Evolutionary conservation across 2,888 invertebrate species (phyloP), one percentile per base, ranked within the genome.

Genomic region (Blomia tropicalis): DNA sequence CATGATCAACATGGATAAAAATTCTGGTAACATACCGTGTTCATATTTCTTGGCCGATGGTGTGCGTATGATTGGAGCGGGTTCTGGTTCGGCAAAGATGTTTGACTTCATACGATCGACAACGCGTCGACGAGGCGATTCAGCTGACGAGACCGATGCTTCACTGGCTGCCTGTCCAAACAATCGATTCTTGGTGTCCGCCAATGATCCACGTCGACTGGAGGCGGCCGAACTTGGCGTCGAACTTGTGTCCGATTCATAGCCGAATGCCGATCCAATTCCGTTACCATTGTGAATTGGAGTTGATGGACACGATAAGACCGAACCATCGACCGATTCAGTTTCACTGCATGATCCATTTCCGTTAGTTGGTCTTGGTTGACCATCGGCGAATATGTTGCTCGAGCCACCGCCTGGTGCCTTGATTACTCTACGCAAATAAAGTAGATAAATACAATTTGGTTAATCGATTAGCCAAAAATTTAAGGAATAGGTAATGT

Each of bases 21-120:
- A 14, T 11, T 19, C n/a, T n/a, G 36, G 36, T 19, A 22, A 61
- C 61, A 4, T 2, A 62, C 62, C 56, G 31, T 58, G 58, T 22
- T 62, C 62, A 31, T 64, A 64, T 44, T 64, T 64, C 54, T 64
- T 64, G 54, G 59, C 60, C 25, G 62, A 62, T 17, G 62, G 58
- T 36, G 62, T 43, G 22, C 62, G 62, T 5, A 29, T 22, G n/a
- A 63, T 36, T 47, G 53, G 59, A 47, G 64, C 62, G 2, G 56
- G 58, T 27, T 56, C 47, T 30, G 59, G 56, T 41, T 66, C 68
- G 11, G 64, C 65, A 59, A 68, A 68, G 23, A 68, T 67, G 29
- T 66, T 66, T 14, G 68, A 68, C 59, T 68, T 66, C 65, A 68
- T 66, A 58, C 68, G 65, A 60, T 68, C 66, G 59, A 68, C 67